Base-by-base conservation (phyloP, 2,113 vertebrate species). In the Rhadina sibilatrix region DNA sequence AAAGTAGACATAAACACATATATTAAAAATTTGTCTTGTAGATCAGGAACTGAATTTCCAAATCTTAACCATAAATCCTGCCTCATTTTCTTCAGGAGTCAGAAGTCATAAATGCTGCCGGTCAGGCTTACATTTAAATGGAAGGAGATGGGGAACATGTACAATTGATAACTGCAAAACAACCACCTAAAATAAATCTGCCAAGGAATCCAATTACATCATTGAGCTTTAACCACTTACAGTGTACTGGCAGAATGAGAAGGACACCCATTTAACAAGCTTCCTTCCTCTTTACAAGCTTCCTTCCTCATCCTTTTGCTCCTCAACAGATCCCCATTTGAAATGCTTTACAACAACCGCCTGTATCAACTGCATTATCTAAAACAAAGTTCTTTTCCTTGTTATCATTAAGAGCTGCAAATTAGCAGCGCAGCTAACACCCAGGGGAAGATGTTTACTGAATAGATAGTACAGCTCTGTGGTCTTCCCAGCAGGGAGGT, bases 181-280 rank as follows among this genome's bases (percentile, higher is more conserved):
- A 87, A 89, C 46, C 47, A 90, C 35, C 47, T 87, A 91, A 84
- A 96, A 84, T 78, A 94, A 90, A 84, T 53, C 87, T 93, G 69
- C 47, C 60, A 74, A 75, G 47, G 87, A 87, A 64, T 75, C 47
- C 30, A 83, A 18, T 53, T 72, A 40, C 76, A 94, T 54, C 64
- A 87, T 0, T 59, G 38, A 82, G 77, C 69, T 82, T 89, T 81
- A 94, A 89, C 54, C 28, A 77, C n/a, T 37, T 70, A 63, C 10
- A 47, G 16, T 2, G 27, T 69, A 83, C 30, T 74, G 68, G 72
- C 38, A 86, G 52, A 87, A 70, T 3, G 6, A 94, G 72, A 33
- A 89, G 59, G 64, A 87, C 49, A 59, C 30, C 19, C 64, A 59
- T 63, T 68, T 89, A 89, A 72, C 54, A 50, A 91, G 33, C 50